Evolutionary conservation across 2,888 invertebrate species (phyloP), one percentile per base, ranked within the genome.

Genomic region (Eueremaeus valkanovi): DNA sequence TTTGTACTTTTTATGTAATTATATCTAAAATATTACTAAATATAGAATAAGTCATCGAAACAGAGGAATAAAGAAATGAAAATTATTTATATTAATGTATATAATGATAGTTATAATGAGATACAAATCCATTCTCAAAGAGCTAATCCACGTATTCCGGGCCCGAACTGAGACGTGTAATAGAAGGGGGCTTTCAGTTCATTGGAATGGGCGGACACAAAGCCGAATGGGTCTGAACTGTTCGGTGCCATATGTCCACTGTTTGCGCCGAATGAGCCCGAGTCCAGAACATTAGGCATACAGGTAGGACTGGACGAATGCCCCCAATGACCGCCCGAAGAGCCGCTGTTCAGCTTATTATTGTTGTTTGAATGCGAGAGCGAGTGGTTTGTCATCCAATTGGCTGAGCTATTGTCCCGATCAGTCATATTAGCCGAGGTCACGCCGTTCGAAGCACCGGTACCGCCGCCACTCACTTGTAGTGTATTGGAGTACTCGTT

Each of bases 141-240:
- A 11, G 76, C 73, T 40, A 76, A 61, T 0, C 78, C 77, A 29
- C 79, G 29, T 29, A 78, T 75, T 11, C 78, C 78, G 6, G 79
- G 24, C 1, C 77, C 75, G 42, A 80, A 80, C 55, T 80, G 80
- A 49, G 79, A 79, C 11, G 79, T 70, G 58, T 80, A 80, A 58
- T 80, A 80, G 29, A 79, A 79, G 21, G 80, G 77, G 13, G 79
- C 76, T 45, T 80, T 80, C 55, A 80, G 76, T 55, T 79, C 80
- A 58, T 76, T 36, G 55, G 77, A 74, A 58, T 70, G 72, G 9
- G 70, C 49, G 21, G 68, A 16, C 16, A 75, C 75, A 55, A 75
- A 75, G 13, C 75, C 75, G 51, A 75, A 75, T 16, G 75, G 75
- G 49, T 75, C 75, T 9, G 70, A 9, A 31, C 45, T 29, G 27